Percentiles rank a stretch among this genome's conserved stretches.
Evolutionary conservation across 2,113 vertebrate species (phyloP).

Genomic region (Pluvianellus socialis): DNA sequence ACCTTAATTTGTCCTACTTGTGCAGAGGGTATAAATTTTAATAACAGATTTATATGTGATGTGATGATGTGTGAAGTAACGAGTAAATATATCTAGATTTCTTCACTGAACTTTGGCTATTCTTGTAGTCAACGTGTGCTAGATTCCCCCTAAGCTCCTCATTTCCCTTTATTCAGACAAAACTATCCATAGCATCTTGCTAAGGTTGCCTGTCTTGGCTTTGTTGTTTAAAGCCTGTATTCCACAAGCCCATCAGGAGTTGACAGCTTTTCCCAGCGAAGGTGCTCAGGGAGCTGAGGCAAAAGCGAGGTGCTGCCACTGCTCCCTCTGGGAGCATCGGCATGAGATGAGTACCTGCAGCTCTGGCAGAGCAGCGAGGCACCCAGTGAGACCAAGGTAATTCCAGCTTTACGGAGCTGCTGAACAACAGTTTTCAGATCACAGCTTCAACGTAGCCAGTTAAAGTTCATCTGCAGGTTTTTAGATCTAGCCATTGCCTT

Average conservation of each 20-base stretch:
- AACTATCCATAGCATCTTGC: not conserved
- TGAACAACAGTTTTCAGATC: not conserved
- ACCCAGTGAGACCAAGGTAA: rapidly evolving
- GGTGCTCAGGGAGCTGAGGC: not conserved
- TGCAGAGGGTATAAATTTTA: not conserved
- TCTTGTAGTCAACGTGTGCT: not conserved
- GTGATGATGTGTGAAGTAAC: not conserved
- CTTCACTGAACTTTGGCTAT: not conserved
- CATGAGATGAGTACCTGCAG: rapidly evolving
- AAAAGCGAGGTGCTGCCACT: rapidly evolving
- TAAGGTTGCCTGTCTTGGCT: not conserved
- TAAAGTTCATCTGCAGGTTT: not conserved
- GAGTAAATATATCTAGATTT: not conserved
- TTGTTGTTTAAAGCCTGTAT: not conserved
- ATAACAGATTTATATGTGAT: not conserved
- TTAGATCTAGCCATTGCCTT: not conserved
- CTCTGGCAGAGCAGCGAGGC: not conserved
- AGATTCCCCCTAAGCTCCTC: not conserved
- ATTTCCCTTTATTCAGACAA: not conserved
- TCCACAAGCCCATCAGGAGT: not conserved
- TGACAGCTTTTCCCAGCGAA: not conserved
- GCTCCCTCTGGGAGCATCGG: not conserved
- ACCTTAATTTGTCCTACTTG: not conserved
- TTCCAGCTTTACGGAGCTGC: not conserved
- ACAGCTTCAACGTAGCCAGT: rapidly evolving